Percentiles rank a stretch among this genome's conserved stretches.
These are phyloP conservation scores for Vanessa tameamea DNA, from an alignment of 1,140 invertebrate species.

Conservation along the genomic window DNA sequence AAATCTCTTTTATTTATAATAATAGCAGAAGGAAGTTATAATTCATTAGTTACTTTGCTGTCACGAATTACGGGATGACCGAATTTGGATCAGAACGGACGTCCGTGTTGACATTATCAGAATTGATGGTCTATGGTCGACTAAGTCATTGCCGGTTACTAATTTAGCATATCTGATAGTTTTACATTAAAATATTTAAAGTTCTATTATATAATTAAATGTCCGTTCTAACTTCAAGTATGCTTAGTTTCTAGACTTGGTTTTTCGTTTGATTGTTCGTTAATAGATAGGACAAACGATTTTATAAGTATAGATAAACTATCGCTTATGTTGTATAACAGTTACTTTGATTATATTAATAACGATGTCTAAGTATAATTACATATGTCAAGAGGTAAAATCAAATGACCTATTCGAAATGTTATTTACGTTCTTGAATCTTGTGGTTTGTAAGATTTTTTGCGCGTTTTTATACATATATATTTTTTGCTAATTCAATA, in stretches of 20 bases:
- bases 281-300: neutral
- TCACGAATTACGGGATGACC: conserved; percentile 35
- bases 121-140: conserved; percentile 7
- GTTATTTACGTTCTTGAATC: neutral
- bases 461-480: neutral
- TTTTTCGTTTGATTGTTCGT: no score
- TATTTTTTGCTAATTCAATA: neutral
- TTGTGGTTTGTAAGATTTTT: neutral
- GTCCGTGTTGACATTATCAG: conserved; percentile 28
- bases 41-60: conserved; percentile 21
- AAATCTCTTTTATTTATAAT: neutral
- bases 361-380: no score
- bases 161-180: conserved; percentile 1
- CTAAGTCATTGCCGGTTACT: conserved; percentile 14
- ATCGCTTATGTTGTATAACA: neutral
- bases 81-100: conserved; percentile 36
- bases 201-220: neutral
- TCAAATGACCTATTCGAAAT: neutral
- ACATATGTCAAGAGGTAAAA: neutral
- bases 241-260: no score
- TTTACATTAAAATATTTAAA: neutral
- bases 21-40: conserved; percentile 10
- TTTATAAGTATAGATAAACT: neutral
- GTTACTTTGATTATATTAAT: neutral
- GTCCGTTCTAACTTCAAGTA: no score